phyloP scores from a whole-genome alignment of 2,797 vertebrate species.

The Sternotherus odoratus region DNA sequence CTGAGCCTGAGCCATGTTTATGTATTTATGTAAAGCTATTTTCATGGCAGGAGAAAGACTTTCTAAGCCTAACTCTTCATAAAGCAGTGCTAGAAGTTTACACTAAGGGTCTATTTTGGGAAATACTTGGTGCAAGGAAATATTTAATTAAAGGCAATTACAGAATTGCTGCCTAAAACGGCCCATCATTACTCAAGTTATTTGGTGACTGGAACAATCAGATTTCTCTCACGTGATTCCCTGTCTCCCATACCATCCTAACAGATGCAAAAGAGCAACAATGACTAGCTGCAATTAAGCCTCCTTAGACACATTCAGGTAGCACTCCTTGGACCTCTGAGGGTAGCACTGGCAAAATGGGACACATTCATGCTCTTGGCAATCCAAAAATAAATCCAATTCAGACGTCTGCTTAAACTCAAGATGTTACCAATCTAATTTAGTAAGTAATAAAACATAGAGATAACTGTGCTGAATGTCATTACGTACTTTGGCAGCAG shows the following conservation, averaged over 20 bases:
- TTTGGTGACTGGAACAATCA: fast-evolving
- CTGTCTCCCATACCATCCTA: neutral
- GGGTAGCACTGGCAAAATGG: neutral
- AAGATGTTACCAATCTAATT: neutral
- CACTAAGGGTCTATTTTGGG: neutral
- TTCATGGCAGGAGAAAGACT: neutral
- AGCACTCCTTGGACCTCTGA: neutral
- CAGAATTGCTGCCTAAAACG: fast-evolving
- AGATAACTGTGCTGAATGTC: neutral
- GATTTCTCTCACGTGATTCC: fast-evolving
- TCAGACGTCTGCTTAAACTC: neutral
- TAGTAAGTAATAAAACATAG: neutral
- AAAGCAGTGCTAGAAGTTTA: neutral
- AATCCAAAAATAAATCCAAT: neutral
- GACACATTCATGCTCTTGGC: constrained; percentile 6
- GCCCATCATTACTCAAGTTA: neutral
- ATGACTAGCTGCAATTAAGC: neutral
- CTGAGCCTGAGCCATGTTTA: too few relatives aligned
- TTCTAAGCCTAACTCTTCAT: neutral
- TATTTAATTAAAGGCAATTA: neutral
- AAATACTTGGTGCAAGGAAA: neutral
- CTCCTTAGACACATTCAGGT: neutral
- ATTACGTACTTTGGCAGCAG: neutral
- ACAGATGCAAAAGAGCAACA: neutral
- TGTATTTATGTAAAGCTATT: neutral